Evolutionary conservation across 2,113 vertebrate genomes (phyloP).

Genomic region (Heterotilapia buettikoferi): DNA sequence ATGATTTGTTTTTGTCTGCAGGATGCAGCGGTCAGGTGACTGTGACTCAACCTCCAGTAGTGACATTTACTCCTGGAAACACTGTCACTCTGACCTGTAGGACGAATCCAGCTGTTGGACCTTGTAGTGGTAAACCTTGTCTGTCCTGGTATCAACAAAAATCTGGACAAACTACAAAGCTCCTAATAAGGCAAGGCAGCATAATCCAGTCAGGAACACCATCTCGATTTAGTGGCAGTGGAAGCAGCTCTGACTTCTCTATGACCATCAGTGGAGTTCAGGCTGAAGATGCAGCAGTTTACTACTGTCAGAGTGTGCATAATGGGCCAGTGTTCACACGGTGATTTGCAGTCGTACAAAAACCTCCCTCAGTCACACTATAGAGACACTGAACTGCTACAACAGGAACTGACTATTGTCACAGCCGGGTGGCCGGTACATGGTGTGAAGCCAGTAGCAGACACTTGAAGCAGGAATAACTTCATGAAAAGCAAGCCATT

Average conservation of each 20-base stretch:
- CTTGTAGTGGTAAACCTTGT: fast-evolving
- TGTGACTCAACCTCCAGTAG: conserved; percentile 34
- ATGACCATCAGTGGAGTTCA: conserved; percentile 47
- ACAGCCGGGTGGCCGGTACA: no score
- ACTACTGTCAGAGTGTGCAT: conserved; percentile 27
- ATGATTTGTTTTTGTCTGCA: background rate
- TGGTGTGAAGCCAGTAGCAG: no score
- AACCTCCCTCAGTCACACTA: conserved; percentile 27
- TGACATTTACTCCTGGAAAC: background rate
- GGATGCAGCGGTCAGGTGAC: background rate
- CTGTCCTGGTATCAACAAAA: conserved; percentile 46
- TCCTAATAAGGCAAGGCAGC: background rate
- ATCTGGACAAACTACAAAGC: conserved; percentile 46
- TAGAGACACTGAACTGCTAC: background rate
- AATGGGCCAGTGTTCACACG: conserved; percentile 13
- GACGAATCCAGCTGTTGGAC: background rate
- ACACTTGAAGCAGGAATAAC: no score
- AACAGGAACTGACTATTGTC: background rate
- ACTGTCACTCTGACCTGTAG: background rate
- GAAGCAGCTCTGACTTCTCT: no score
- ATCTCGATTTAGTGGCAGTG: no score
- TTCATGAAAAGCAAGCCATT: no score
- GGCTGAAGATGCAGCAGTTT: conserved; percentile 45
- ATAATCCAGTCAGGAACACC: no score
- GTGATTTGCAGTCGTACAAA: conserved; percentile 39